Conservation (phyloP, 2,113 vertebrate genomes). For the Pollimyrus isidori region DNA sequence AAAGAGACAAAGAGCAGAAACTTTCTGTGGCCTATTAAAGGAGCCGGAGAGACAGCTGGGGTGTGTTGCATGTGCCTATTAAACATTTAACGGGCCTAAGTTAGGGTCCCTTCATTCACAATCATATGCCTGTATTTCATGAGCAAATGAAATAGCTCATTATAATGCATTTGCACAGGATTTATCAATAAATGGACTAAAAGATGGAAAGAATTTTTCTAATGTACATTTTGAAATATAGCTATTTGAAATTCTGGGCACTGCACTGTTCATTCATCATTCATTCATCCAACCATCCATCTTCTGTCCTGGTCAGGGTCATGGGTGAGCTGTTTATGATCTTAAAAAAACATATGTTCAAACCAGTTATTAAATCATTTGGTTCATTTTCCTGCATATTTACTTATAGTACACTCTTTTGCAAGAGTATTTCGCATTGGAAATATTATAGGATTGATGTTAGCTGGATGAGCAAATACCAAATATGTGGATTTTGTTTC, state of each 20-base stretch:
- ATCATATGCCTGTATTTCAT: not conserved
- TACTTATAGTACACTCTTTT: not conserved
- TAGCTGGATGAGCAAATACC: not conserved
- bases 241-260: not conserved
- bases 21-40: conserved; percentile 28
- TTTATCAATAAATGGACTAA: not conserved
- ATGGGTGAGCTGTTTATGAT: not conserved
- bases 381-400: not conserved
- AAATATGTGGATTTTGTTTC: not conserved
- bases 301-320: not conserved
- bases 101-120: not conserved
- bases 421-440: not conserved
- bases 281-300: not conserved
- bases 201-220: not conserved
- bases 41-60: conserved; percentile 21
- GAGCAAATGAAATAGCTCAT: not conserved
- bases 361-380: not conserved
- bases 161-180: not conserved
- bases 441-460: not conserved
- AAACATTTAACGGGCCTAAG: not conserved
- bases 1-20: conserved; percentile 38
- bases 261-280: not conserved
- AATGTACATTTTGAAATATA: not conserved
- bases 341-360: not conserved
- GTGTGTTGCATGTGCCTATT: not conserved